phyloP scores from a whole-genome alignment of 2,888 invertebrate species.

The Latrodectus hesperus region DNA sequence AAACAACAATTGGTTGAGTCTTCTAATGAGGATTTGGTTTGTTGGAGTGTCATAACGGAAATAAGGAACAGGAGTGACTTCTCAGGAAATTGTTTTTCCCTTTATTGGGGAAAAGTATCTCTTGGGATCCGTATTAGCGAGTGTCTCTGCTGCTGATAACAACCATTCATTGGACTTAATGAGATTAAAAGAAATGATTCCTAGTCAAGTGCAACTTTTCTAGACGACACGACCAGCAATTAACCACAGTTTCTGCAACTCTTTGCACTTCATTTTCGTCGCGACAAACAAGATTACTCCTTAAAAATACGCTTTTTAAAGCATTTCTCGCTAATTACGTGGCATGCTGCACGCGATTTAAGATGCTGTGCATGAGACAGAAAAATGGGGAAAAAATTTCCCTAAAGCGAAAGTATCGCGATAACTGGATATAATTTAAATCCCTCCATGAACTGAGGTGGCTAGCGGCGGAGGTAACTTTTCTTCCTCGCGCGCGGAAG shows the following conservation, averaged over 20 bases:
- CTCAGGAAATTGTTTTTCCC: too few relatives aligned
- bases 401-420: not conserved
- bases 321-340: not conserved
- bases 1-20: too few relatives aligned
- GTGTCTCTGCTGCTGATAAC: too few relatives aligned
- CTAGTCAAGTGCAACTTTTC: too few relatives aligned
- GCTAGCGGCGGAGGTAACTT: slow-evolving; percentile 11
- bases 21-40: too few relatives aligned
- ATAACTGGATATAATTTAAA: slow-evolving; percentile 5
- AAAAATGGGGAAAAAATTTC: not conserved
- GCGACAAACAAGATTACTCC: not conserved
- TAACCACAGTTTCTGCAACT: not conserved
- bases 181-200: too few relatives aligned
- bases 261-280: not conserved
- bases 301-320: not conserved
- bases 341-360: not conserved
- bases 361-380: not conserved
- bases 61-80: too few relatives aligned
- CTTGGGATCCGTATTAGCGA: too few relatives aligned
- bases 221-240: not conserved
- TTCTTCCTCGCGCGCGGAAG: slow-evolving; percentile 7
- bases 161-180: too few relatives aligned
- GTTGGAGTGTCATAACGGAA: too few relatives aligned
- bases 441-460: not conserved
- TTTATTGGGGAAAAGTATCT: too few relatives aligned